phyloP scores from a whole-genome alignment of 2,888 invertebrate genomes.

The Acronicta leporina region DNA sequence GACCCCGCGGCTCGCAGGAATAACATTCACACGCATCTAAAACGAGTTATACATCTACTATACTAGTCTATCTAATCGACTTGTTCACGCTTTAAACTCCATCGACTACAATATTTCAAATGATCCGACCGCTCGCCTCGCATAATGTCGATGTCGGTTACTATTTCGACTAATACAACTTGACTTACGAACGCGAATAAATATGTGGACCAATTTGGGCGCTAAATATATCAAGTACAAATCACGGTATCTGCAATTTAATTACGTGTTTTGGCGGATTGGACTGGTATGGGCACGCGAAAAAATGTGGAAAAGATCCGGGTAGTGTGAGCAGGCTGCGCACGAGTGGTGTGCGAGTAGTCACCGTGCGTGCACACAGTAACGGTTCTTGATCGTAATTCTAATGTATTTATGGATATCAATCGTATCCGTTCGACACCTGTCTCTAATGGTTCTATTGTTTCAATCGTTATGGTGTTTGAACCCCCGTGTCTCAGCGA shows the following conservation, averaged over 20 bases:
- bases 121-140: conserved; percentile 28
- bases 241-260: conserved; percentile 55
- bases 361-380: conserved; percentile 45
- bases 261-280: conserved; percentile 62
- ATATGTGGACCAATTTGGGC: conserved; percentile 44
- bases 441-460: conserved; percentile 55
- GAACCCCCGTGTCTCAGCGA: conserved; percentile 40
- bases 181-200: conserved; percentile 45
- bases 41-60: conserved; percentile 59
- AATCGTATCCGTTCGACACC: conserved; percentile 50
- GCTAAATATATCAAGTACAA: conserved; percentile 50
- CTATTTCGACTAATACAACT: conserved; percentile 43
- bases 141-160: conserved; percentile 40
- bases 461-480: conserved; percentile 53
- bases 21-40: conserved; percentile 63
- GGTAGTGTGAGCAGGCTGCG: conserved; percentile 57
- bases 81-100: conserved; percentile 60
- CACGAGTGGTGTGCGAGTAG: conserved; percentile 32
- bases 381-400: conserved; percentile 45
- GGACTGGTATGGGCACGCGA: conserved; percentile 55
- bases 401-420: conserved; percentile 50
- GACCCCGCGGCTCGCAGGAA: conserved; percentile 40
- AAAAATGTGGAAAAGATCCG: conserved; percentile 74
- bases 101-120: conserved; percentile 56
- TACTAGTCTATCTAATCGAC: conserved; percentile 59